Evolutionary conservation across 2,888 invertebrate species (phyloP).

Genomic region (Drosophila pegasa): DNA sequence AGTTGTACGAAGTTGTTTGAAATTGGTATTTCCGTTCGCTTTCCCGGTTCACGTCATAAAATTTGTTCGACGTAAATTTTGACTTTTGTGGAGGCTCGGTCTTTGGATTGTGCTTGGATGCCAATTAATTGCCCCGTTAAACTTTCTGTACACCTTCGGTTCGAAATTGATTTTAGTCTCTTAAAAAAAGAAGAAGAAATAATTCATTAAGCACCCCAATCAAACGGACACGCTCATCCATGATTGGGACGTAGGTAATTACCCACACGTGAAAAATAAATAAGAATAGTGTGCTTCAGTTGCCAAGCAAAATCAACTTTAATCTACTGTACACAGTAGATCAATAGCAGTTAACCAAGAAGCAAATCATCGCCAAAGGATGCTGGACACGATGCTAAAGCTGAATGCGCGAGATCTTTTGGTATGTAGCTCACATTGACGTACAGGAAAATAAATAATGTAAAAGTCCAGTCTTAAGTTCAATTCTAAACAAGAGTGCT

Average conservation of each 20-base stretch:
- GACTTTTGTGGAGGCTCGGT: constrained; percentile 1
- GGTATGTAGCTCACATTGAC: constrained; percentile 64
- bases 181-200: constrained; percentile 11
- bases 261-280: constrained; percentile 8
- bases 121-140: constrained; percentile 39
- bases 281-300: constrained; percentile 14
- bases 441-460: background rate
- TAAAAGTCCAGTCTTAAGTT: no score
- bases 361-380: constrained; percentile 7
- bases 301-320: constrained; percentile 22
- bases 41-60: constrained; percentile 20
- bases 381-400: constrained; percentile 57
- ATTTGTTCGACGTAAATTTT: constrained; percentile 34
- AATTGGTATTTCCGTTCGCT: no score
- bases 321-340: constrained; percentile 49
- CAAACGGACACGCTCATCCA: constrained; percentile 24
- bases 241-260: constrained; percentile 37
- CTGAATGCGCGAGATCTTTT: constrained; percentile 70
- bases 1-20: no score
- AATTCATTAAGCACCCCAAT: constrained; percentile 31
- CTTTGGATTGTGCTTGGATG: constrained; percentile 5
- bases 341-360: constrained; percentile 10
- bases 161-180: constrained; percentile 35
- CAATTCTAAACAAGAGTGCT: no score
- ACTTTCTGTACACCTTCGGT: constrained; percentile 12